phyloP scores from a whole-genome alignment of 2,113 vertebrate genomes.

The Candoia aspera region DNA sequence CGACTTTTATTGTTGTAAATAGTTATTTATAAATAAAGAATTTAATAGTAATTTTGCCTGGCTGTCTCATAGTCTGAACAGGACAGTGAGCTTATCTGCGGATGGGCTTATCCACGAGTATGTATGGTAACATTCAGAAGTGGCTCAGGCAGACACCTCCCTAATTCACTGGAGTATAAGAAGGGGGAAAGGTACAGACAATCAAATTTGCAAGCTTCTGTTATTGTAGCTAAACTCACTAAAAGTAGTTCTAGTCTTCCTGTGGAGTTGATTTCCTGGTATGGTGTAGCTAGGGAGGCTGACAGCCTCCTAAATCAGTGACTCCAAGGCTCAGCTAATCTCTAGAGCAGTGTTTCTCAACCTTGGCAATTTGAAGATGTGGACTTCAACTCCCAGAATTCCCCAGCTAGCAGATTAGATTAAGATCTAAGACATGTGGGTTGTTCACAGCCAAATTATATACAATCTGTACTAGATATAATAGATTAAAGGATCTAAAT shows the following conservation, averaged over 20 bases:
- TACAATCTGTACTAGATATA: not conserved
- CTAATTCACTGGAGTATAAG: not conserved
- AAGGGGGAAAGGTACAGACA: not conserved
- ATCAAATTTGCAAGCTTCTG: not conserved
- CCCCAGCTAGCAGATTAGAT: not conserved
- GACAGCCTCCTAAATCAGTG: not conserved
- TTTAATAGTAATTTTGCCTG: no score
- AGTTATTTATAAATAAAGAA: no score
- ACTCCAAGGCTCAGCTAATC: not conserved
- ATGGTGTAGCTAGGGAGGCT: not conserved
- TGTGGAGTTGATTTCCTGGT: not conserved
- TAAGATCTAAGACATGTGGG: not conserved
- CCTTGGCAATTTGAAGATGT: no score
- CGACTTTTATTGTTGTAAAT: no score
- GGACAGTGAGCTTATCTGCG: not conserved
- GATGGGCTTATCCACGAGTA: not conserved
- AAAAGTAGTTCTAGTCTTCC: not conserved
- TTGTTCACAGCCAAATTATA: not conserved
- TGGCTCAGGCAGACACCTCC: not conserved
- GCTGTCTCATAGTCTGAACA: no score
- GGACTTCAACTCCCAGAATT: no score
- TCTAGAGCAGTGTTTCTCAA: not conserved
- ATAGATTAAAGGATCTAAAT: not conserved
- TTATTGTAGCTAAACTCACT: not conserved
- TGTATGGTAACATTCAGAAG: not conserved